phyloP scores from a whole-genome alignment of 2,113 vertebrate genomes.

The Callocephalon fimbriatum region DNA sequence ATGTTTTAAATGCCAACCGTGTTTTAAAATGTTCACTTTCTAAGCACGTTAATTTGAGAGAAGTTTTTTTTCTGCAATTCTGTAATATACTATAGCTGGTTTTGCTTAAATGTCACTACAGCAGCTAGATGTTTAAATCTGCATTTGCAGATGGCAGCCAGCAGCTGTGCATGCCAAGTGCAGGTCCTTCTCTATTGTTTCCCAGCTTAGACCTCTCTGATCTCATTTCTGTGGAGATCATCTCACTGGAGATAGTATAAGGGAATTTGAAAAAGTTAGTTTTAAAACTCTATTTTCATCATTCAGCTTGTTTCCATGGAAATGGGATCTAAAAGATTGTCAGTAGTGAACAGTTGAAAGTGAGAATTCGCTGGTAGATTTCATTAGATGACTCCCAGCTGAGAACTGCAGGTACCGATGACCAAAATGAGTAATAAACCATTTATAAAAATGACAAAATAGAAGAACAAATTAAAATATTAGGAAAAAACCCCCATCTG shows the following conservation, averaged over 20 bases:
- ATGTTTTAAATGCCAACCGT: not conserved
- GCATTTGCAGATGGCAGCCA: not conserved
- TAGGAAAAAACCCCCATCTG: not conserved
- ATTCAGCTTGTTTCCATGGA: constrained; percentile 14
- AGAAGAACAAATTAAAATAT: not conserved
- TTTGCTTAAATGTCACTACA: not conserved
- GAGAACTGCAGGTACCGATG: not conserved
- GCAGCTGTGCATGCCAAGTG: not conserved
- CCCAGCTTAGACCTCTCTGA: not conserved
- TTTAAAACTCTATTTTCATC: not conserved
- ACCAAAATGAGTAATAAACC: not conserved
- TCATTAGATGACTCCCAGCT: not conserved
- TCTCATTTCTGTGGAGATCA: constrained; percentile 6
- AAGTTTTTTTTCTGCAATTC: not conserved
- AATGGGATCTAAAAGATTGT: not conserved
- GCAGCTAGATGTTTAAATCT: not conserved
- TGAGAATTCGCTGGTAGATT: not conserved
- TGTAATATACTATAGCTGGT: not conserved
- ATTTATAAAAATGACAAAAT: not conserved
- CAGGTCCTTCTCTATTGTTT: not conserved
- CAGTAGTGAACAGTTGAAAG: not conserved
- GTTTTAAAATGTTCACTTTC: not conserved
- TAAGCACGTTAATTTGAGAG: not conserved
- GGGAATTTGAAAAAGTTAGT: not conserved
- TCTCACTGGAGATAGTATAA: not conserved